A percentile compares a stretch with the other conserved stretches of the same genome.
Conservation (phyloP, 2,888 invertebrate genomes). For the Sisyra nigra region DNA sequence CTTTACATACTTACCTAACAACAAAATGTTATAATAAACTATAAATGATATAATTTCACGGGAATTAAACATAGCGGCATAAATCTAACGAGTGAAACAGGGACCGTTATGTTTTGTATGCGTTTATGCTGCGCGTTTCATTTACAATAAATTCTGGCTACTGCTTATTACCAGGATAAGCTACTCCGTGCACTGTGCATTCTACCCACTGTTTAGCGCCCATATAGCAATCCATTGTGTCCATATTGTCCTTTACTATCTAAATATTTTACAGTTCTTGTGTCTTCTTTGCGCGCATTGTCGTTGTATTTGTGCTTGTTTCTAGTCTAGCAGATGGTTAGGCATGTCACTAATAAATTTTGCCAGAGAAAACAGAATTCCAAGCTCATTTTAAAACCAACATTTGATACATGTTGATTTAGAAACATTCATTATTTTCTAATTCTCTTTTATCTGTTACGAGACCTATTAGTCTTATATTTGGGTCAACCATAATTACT, state of each 20-base stretch:
- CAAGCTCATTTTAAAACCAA: no score
- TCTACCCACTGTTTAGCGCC: neutral
- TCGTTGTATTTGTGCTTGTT: neutral
- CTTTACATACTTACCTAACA: no score
- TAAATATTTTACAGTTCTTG: no score
- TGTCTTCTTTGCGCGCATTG: no score
- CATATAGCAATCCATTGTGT: neutral
- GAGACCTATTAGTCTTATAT: no score
- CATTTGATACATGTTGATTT: no score
- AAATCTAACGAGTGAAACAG: conserved; percentile 3
- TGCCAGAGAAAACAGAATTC: no score
- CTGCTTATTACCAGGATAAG: conserved; percentile 4
- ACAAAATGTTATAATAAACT: conserved; percentile 3
- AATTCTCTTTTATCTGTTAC: no score
- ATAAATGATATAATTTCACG: conserved; percentile 6
- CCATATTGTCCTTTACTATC: no score
- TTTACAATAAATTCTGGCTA: conserved; percentile 4
- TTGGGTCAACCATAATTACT: no score
- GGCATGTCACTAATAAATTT: conserved; percentile 5
- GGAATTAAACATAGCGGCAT: conserved; percentile 5
- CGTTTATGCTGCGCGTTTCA: conserved; percentile 3
- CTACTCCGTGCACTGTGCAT: neutral
- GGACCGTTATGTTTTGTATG: neutral
- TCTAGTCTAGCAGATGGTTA: conserved; percentile 1
- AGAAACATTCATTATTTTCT: no score